Conservation (phyloP, 2,113 vertebrate genomes). For the Sigmodon hispidus region DNA sequence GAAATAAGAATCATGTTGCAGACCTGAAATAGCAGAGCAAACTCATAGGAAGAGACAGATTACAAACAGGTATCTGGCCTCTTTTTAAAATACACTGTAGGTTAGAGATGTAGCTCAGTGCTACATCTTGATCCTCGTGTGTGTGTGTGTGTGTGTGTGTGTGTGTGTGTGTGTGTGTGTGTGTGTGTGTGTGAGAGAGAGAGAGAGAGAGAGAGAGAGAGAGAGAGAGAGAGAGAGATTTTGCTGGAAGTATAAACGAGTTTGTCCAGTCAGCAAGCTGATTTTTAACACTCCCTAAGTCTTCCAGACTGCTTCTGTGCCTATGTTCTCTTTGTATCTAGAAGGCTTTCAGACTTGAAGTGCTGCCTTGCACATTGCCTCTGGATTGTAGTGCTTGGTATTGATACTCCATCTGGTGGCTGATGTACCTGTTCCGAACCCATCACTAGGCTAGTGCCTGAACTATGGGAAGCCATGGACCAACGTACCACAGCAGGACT, state of each 20-base stretch:
- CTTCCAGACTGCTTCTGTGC: background rate
- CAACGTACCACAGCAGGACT: background rate
- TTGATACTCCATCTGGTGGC: background rate
- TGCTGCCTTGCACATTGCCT: background rate
- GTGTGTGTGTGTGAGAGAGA: too few relatives aligned
- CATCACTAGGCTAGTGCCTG: background rate
- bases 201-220: background rate
- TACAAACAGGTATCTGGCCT: background rate
- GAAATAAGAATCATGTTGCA: constrained; percentile 18
- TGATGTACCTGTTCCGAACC: background rate
- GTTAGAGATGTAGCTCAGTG: background rate
- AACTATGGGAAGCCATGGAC: background rate
- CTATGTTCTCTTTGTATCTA: background rate
- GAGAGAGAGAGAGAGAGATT: background rate
- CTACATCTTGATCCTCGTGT: too few relatives aligned
- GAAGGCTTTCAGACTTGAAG: constrained; percentile 14
- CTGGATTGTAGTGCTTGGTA: background rate
- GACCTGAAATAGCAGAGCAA: background rate
- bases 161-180: too few relatives aligned
- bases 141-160: too few relatives aligned
- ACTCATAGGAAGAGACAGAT: background rate
- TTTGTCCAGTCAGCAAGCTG: background rate
- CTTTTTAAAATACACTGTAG: constrained; percentile 24
- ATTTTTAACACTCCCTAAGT: background rate
- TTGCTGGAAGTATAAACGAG: too few relatives aligned